These are phyloP conservation scores for Imbricaverruca yamaguchii DNA, from an alignment of 2,888 invertebrate genomes.

Conservation along the genomic window DNA sequence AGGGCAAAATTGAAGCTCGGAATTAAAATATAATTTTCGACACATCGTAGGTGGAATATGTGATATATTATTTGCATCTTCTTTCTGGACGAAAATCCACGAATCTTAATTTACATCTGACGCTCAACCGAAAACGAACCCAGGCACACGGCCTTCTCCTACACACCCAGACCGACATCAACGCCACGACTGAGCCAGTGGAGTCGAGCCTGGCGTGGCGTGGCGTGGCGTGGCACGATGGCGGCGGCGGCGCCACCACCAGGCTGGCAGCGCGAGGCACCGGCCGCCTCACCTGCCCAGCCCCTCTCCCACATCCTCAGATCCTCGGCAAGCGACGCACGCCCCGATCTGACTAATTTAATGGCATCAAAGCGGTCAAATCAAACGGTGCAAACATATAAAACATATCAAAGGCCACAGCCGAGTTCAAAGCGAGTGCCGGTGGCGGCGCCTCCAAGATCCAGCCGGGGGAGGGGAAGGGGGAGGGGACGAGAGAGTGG, in stretches of 20 bases:
- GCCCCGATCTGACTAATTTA: conserved; percentile 10
- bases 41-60: too few species aligned
- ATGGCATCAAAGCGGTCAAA: conserved; percentile 18
- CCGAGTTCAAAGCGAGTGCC: background rate
- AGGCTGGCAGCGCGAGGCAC: background rate
- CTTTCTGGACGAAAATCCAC: too few species aligned
- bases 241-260: background rate
- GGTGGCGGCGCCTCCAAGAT: background rate
- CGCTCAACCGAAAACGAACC: too few species aligned
- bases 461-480: background rate
- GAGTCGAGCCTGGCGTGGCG: too few species aligned
- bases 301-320: background rate
- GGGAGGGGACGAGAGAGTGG: background rate
- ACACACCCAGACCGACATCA: too few species aligned
- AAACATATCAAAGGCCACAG: conserved; percentile 17
- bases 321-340: background rate
- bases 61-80: too few species aligned
- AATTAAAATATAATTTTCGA: too few species aligned
- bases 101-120: too few species aligned
- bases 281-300: background rate
- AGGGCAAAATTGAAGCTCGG: too few species aligned
- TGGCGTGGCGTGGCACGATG: too few species aligned
- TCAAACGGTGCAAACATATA: conserved; percentile 21
- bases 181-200: too few species aligned
- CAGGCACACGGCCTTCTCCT: too few species aligned